Percentiles rank a stretch among this genome's conserved stretches.
These are phyloP conservation scores for Augochlorella aurata DNA, from an alignment of 2,888 invertebrate genomes.

Conservation along the genomic window DNA sequence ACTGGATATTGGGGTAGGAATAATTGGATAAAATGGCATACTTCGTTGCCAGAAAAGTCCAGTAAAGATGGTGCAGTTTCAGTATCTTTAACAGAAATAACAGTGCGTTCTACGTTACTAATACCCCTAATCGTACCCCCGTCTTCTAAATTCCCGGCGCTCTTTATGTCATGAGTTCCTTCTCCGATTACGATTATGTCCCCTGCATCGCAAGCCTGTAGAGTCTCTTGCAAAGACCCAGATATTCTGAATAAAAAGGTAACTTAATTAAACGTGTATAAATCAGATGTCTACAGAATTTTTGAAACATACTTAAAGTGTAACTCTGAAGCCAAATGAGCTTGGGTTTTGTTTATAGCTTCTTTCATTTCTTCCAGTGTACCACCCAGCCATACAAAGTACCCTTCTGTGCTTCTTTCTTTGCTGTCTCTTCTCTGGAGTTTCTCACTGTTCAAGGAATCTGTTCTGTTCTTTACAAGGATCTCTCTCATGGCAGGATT, in stretches of 20 bases:
- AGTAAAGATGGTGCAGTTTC: slow-evolving; percentile 83
- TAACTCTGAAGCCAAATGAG: slow-evolving; percentile 77
- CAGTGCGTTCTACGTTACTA: slow-evolving; percentile 71
- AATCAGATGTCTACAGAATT: not conserved
- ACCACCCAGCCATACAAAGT: slow-evolving; percentile 82
- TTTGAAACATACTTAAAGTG: slow-evolving; percentile 79
- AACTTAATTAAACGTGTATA: slow-evolving; percentile 17
- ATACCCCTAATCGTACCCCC: slow-evolving; percentile 82
- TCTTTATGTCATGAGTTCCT: slow-evolving; percentile 83
- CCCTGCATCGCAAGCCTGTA: slow-evolving; percentile 80
- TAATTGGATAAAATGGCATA: slow-evolving; percentile 9
- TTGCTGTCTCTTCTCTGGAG: slow-evolving; percentile 69
- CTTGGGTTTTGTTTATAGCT: slow-evolving; percentile 81
- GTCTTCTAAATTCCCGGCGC: slow-evolving; percentile 83
- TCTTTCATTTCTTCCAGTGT: slow-evolving; percentile 82
- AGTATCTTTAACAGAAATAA: slow-evolving; percentile 81
- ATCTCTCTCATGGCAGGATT: slow-evolving; percentile 85
- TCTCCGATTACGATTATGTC: slow-evolving; percentile 83
- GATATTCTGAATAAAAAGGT: slow-evolving; percentile 69
- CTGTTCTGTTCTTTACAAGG: slow-evolving; percentile 72
- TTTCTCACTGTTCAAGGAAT: slow-evolving; percentile 56
- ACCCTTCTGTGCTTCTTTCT: slow-evolving; percentile 69
- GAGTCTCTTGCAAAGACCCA: slow-evolving; percentile 78
- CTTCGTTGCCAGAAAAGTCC: slow-evolving; percentile 81
- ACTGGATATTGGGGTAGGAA: not conserved